Base-by-base conservation (phyloP, 2,113 vertebrate genomes). In the Neomonachus schauinslandi region DNA sequence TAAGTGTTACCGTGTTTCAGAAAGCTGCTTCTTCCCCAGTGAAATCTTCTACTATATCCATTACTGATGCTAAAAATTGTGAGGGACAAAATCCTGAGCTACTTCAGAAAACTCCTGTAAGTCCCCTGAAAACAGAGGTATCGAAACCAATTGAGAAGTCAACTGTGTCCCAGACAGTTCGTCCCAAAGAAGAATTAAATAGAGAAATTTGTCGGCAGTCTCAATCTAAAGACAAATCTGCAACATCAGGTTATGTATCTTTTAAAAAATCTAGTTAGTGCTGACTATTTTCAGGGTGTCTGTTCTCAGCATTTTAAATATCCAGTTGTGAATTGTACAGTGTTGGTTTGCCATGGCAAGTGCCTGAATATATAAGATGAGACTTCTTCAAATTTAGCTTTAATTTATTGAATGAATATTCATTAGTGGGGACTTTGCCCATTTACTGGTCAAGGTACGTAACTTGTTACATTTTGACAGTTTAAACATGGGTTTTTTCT, bases 161-260 rank as follows among this genome's bases (percentile, higher is more conserved):
- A 12, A 19, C 91, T 83, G 57, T 97, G 6, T 72, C 92, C 91
- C 98, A 89, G 91, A 49, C 94, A 81, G 84, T 95, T 90, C 98
- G 91, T 55, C 83, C 95, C 93, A 98, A 94, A 96, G 98, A 99
- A 97, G 98, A 98, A 93, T 95, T 97, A 95, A 97, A 88, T 93
- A 99, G 98, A 98, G 98, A 98, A 96, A 89, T 97, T 93, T 98
- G 98, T 98, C 98, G 98, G 55, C 98, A 98, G 87, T 88, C 97
- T 94, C 99, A 99, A 42, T 97, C 98, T 49, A 99, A 99, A 96
- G 98, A 97, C 46, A 98, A 98, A 82, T 95, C 98, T 91, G 97
- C 98, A 97, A 98, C 99, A 96, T 98, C 99, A 98, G 99, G 99
- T 99, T 98, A 98, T 92, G 46, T 77, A 55, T 92, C 90, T 79